Evolutionary conservation across 2,113 vertebrate species (phyloP).

Genomic region (Canis aureus): DNA sequence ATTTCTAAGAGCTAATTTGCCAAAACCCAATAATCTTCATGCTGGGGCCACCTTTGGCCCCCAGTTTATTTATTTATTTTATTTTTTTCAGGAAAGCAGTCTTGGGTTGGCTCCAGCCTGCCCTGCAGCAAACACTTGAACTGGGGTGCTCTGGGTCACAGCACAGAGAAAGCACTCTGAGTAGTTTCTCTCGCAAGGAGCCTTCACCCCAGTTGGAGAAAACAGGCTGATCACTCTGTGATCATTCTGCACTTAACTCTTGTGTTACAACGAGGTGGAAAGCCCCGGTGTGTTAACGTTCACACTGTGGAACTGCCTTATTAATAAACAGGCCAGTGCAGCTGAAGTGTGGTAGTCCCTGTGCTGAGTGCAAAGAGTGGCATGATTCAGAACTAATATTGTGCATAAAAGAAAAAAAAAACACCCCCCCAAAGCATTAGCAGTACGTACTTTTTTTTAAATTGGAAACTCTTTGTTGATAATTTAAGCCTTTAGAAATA

Average conservation of each 20-base stretch:
- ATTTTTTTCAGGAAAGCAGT: background rate
- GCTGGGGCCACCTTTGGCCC: background rate
- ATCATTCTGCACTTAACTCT: background rate
- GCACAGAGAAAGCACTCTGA: background rate
- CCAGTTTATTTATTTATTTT: background rate
- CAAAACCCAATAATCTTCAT: background rate
- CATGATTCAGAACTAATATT: background rate
- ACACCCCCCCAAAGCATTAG: background rate
- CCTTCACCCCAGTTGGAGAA: background rate
- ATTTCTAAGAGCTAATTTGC: background rate
- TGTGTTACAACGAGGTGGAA: background rate
- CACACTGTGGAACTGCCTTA: background rate
- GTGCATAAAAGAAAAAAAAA: background rate
- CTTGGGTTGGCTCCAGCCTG: background rate
- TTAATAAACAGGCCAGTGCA: constrained; percentile 16
- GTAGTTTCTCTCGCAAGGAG: background rate
- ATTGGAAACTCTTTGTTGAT: constrained; percentile 30
- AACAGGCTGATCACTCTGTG: background rate
- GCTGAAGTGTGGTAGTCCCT: background rate
- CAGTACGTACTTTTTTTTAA: background rate
- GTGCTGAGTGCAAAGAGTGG: background rate
- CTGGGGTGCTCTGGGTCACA: background rate
- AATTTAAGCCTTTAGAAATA: background rate
- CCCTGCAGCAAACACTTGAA: background rate
- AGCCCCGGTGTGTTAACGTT: background rate